Percentiles rank a stretch among this genome's conserved stretches.
Conservation (phyloP, 2,797 vertebrate species). For the Sciaenops ocellatus region DNA sequence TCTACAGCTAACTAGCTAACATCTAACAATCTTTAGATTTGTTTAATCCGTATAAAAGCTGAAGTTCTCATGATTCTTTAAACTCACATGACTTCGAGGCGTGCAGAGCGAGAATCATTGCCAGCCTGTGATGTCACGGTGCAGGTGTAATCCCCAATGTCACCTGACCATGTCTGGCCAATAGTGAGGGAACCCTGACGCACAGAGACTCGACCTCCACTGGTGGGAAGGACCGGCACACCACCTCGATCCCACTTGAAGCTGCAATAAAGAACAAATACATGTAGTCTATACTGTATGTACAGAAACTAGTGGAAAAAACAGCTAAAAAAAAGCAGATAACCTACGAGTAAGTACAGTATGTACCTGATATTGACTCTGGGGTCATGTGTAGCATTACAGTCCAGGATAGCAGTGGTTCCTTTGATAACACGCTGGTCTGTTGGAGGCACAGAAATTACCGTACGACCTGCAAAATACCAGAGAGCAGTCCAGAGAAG, state of each 20-base stretch:
- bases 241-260: slow-evolving; percentile 93
- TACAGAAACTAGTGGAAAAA: not conserved
- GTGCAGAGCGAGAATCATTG: slow-evolving; percentile 90
- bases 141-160: slow-evolving; percentile 97
- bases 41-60: too few species aligned
- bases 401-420: slow-evolving; percentile 90
- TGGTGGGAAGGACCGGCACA: slow-evolving; percentile 80
- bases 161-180: slow-evolving; percentile 97
- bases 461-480: slow-evolving; percentile 87
- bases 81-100: slow-evolving; percentile 98
- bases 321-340: not conserved
- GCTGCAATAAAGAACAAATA: slow-evolving; percentile 75
- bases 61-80: not conserved
- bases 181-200: slow-evolving; percentile 92
- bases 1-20: not conserved
- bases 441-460: slow-evolving; percentile 89
- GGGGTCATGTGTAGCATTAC: slow-evolving; percentile 90
- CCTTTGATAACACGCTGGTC: slow-evolving; percentile 96
- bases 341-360: not conserved
- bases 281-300: not conserved
- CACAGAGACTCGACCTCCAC: slow-evolving; percentile 89
- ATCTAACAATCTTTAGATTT: not conserved
- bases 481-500: not conserved
- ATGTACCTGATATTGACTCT: slow-evolving; percentile 89
- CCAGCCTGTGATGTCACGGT: slow-evolving; percentile 91